Conservation (phyloP, 2,797 vertebrate species). For the Lycodopsis pacificus region DNA sequence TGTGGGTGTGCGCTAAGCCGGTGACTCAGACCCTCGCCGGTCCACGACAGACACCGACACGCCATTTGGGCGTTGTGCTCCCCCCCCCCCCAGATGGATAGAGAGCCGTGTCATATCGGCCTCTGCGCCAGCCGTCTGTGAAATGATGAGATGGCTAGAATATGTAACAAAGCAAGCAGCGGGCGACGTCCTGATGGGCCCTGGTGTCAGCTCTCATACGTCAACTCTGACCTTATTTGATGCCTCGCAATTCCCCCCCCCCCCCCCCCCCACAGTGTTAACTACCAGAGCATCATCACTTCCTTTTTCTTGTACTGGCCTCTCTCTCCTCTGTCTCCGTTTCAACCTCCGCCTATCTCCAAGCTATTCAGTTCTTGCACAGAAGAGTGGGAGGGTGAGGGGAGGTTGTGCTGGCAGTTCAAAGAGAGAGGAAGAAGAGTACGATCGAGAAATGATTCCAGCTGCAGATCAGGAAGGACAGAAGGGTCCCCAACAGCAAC, state of each 20-base stretch:
- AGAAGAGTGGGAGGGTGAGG: conserved; percentile 44
- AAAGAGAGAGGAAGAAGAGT: conserved; percentile 61
- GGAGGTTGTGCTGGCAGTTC: conserved; percentile 44
- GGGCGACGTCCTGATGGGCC: conserved; percentile 48
- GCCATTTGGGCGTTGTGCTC: conserved; percentile 73
- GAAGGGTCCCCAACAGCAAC: conserved; percentile 45
- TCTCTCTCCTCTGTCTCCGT: conserved; percentile 16
- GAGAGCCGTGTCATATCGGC: conserved; percentile 66
- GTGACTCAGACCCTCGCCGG: conserved; percentile 76
- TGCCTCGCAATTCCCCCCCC: conserved; percentile 48
- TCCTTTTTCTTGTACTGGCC: conserved; percentile 22
- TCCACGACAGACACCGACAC: conserved; percentile 78
- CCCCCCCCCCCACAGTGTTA: conserved; percentile 64
- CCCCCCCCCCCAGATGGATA: conserved; percentile 69
- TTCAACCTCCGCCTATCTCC: conserved; percentile 40
- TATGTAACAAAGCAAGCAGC: conserved; percentile 68
- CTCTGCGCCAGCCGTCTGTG: conserved; percentile 66
- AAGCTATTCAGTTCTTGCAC: conserved; percentile 47
- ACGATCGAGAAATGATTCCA: conserved; percentile 58
- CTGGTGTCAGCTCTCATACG: conserved; percentile 58
- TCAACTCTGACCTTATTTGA: conserved; percentile 70
- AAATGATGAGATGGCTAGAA: conserved; percentile 69
- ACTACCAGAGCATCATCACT: conserved; percentile 48
- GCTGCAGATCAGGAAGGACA: conserved; percentile 51
- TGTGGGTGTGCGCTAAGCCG: conserved; percentile 70